Evolutionary conservation across 2,113 vertebrate genomes (phyloP), one percentile per base, ranked within the genome.

Genomic region (Bucco capensis): DNA sequence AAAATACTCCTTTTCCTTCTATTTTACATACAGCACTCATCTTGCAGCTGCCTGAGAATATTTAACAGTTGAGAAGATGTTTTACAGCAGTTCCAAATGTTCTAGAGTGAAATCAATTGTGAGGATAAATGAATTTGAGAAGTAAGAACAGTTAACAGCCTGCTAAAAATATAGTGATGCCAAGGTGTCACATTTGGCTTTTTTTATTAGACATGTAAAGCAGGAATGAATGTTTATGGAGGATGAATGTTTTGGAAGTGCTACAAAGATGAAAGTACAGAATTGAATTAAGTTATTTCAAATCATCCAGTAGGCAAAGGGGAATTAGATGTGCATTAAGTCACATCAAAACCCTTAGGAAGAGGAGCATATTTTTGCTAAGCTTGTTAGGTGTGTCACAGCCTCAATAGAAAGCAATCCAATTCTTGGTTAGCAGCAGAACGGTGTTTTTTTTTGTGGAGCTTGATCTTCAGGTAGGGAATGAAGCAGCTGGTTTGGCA

Each of bases 381-480:
- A 85, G 88, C 72, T 92, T 44, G 46, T 89, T 92, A 58, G 5
- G 0, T 44, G 50, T 0, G 2, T 91, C 67, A 58, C 50, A 89
- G 66, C 42, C 27, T 82, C 33, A 70, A 2, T 24, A 35, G 62
- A 33, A 92, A 77, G n/a, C n/a, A 89, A 74, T 89, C 56, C 92
- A 95, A 33, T 69, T 89, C 49, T 37, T 70, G 42, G 15, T 76
- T 79, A 83, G 15, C 19, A 35, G 61, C 37, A 24, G 67, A 70
- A 10, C n/a, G n/a, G n/a, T n/a, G n/a, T n/a, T n/a, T 89, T 28
- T 86, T 77, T 62, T 60, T 33, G 25, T 79, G 44, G 80, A 67
- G 51, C 25, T 30, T 67, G 60, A 83, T 75, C 51, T 77, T 53
- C 0, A 4, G 85, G 37, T 61, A 33, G 30, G 81, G 15, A 56